These are phyloP conservation scores for Herminia tarsipennalis DNA, from an alignment of 2,888 invertebrate genomes.

Conservation along the genomic window DNA sequence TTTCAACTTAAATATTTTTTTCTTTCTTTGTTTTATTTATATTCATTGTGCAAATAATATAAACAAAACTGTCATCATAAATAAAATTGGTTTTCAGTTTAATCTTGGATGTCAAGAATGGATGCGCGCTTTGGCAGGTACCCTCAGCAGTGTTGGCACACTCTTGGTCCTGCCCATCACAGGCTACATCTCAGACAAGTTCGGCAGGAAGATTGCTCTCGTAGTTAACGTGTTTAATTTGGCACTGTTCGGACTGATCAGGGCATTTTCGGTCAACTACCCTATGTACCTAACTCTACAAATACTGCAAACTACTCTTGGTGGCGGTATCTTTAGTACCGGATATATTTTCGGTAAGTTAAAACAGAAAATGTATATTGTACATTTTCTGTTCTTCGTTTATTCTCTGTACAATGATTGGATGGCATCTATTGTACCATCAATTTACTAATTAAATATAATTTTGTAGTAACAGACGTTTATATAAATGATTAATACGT, in stretches of 20 bases:
- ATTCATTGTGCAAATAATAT: no score
- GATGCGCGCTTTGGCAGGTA: slow-evolving; percentile 89
- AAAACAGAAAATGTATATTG: no score
- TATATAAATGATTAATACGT: no score
- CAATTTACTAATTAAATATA: no score
- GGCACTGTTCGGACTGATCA: slow-evolving; percentile 75
- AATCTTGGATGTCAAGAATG: slow-evolving; percentile 88
- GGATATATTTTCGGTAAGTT: slow-evolving; percentile 69
- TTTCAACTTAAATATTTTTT: no score
- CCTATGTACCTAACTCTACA: slow-evolving; percentile 81
- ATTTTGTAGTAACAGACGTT: no score
- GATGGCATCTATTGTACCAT: no score
- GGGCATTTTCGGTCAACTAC: slow-evolving; percentile 83
- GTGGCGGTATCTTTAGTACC: slow-evolving; percentile 82
- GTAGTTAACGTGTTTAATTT: slow-evolving; percentile 73
- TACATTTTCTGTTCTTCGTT: no score
- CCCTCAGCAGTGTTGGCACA: slow-evolving; percentile 88
- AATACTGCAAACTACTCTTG: slow-evolving; percentile 79
- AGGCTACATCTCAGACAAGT: slow-evolving; percentile 88
- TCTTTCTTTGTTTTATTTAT: no score
- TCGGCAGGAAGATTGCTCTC: slow-evolving; percentile 79
- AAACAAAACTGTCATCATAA: no score
- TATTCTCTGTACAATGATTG: no score
- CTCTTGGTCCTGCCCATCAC: slow-evolving; percentile 88
- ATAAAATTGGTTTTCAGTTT: slow-evolving; percentile 84